These are phyloP conservation scores for Lasius platythorax DNA, from an alignment of 2,888 invertebrate genomes.

Conservation along the genomic window DNA sequence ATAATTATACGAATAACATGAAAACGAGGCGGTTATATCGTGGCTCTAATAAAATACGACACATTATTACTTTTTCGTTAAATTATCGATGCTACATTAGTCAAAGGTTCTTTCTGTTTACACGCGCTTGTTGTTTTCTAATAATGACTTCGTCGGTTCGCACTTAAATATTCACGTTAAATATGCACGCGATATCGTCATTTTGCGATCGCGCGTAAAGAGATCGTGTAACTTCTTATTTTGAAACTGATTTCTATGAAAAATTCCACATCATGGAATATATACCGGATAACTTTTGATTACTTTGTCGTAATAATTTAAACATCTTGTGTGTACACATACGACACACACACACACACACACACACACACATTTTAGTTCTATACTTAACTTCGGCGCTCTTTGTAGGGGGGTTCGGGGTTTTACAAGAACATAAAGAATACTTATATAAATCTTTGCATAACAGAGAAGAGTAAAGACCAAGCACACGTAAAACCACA, in stretches of 20 bases:
- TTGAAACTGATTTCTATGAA: slow-evolving; percentile 4
- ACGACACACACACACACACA: no score
- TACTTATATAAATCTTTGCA: neutral
- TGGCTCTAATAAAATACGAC: slow-evolving; percentile 9
- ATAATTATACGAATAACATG: slow-evolving; percentile 43
- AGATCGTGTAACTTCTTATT: slow-evolving; percentile 8
- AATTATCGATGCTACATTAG: slow-evolving; percentile 48
- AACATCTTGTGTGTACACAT: no score
- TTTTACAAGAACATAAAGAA: slow-evolving; percentile 2
- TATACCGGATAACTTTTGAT: neutral
- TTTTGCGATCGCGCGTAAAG: neutral
- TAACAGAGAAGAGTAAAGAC: neutral
- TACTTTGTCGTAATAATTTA: neutral
- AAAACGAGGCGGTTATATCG: slow-evolving; percentile 21
- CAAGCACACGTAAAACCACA: neutral
- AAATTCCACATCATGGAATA: neutral
- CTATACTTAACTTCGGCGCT: neutral
- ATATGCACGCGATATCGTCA: neutral
- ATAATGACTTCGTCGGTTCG: slow-evolving; percentile 5
- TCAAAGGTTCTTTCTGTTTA: slow-evolving; percentile 36
- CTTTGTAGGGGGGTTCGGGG: neutral
- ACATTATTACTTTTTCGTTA: slow-evolving; percentile 43
- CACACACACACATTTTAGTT: neutral
- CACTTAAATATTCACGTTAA: slow-evolving; percentile 30
- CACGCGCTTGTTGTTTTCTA: neutral